Percentiles rank a stretch among this genome's conserved stretches.
phyloP scores from a whole-genome alignment of 2,888 invertebrate genomes.

The Watsonalla cultraria region DNA sequence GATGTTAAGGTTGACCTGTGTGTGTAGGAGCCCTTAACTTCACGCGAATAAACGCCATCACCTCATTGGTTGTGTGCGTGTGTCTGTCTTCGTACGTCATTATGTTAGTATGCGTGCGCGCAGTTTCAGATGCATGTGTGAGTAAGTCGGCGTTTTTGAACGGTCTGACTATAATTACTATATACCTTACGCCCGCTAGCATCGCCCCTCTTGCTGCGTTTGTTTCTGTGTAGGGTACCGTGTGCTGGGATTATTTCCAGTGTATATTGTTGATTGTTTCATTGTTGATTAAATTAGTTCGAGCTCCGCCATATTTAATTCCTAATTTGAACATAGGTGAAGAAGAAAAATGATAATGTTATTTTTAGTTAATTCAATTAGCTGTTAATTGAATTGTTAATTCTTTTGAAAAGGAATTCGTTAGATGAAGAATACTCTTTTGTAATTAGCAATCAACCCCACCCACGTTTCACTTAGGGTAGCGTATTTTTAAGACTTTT shows the following conservation, averaged over 20 bases:
- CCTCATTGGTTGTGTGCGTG: constrained; percentile 24
- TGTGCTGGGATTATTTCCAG: not conserved
- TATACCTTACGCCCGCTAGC: constrained; percentile 71
- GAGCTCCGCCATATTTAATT: too few species aligned
- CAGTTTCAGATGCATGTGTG: constrained; percentile 27
- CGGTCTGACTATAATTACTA: constrained; percentile 73
- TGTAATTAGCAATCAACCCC: too few species aligned
- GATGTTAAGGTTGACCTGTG: constrained; percentile 47
- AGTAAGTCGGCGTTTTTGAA: constrained; percentile 70
- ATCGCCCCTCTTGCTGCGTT: constrained; percentile 19
- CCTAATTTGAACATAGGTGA: too few species aligned
- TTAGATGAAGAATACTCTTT: too few species aligned
- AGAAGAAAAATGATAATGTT: too few species aligned
- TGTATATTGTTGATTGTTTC: too few species aligned
- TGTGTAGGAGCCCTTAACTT: constrained; percentile 39
- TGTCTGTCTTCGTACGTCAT: constrained; percentile 17
- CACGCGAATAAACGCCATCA: constrained; percentile 44
- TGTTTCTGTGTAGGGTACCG: constrained; percentile 7
- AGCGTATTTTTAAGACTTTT: too few species aligned
- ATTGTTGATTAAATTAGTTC: too few species aligned
- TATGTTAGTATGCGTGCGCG: constrained; percentile 20
- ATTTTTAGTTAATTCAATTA: too few species aligned
- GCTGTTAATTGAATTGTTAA: too few species aligned
- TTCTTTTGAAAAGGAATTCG: too few species aligned
- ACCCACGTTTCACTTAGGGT: too few species aligned